Evolutionary conservation across 2,113 vertebrate genomes (phyloP), one percentile per base, ranked within the genome.

Genomic region (Platichthys flesus): DNA sequence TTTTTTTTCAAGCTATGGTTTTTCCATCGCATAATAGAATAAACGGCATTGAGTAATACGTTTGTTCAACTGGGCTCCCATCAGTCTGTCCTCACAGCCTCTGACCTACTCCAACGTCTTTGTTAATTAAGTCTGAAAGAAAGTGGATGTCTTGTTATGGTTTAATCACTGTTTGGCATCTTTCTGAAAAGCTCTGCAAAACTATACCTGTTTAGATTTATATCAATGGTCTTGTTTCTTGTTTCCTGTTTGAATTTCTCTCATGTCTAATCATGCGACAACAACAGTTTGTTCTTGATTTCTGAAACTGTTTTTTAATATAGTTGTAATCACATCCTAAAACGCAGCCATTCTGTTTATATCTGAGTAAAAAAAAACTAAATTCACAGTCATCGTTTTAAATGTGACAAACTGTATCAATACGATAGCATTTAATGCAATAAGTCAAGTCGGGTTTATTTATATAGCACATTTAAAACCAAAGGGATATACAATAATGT

Each of bases 21-120:
- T 61, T 85, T 40, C 57, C 51, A 51, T 68, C 9, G 58, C 40
- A 59, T 54, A 37, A 37, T 3, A n/a, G 31, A 52, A 28, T 21
- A n/a, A 35, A 74, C 3, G 49, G 40, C 3, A 66, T 9, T 5
- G 61, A 35, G 8, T 37, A 37, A 31, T 31, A 31, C 1, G 31
- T 31, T 31, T 31, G 31, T 31, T 31, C 31, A 31, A 31, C 31
- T 37, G 35, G 35, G 35, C 35, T 71, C 7, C 20, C 4, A 35
- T n/a, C 21, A 9, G 16, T 60, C n/a, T 5, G 0, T 21, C 59
- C 20, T 59, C 21, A 10, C 55, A 26, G 45, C 28, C 9, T 62
- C 16, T 35, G n/a, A 62, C n/a, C 66, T 52, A 21, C 2, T 54
- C 35, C 7, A 21, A 47, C 24, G 35, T 60, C 5, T 58, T 54